phyloP scores from a whole-genome alignment of 2,797 vertebrate species.

The Cuniculus paca region DNA sequence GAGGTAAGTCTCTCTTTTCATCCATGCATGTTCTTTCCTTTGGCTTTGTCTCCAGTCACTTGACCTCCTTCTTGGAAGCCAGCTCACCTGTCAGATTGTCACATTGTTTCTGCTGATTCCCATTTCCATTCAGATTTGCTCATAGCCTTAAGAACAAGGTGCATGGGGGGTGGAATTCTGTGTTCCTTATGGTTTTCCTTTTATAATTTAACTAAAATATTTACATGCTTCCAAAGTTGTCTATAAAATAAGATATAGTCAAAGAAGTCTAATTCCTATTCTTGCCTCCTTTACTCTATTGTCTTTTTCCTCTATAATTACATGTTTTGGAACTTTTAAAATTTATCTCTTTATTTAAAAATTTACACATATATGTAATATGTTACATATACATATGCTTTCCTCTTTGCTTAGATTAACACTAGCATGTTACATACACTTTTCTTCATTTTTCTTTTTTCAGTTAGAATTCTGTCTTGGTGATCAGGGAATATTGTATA shows the following conservation, averaged over 20 bases:
- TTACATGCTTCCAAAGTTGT: not conserved
- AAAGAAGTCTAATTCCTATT: not conserved
- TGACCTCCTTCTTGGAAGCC: not conserved
- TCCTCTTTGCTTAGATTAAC: not conserved
- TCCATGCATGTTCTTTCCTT: accelerated
- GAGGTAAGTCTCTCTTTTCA: constrained; percentile 84
- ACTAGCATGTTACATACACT: not conserved
- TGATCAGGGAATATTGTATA: not conserved
- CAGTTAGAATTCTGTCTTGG: not conserved
- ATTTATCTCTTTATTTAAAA: not conserved
- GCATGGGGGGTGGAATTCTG: not conserved
- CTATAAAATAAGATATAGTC: not conserved
- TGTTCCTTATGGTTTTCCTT: not conserved
- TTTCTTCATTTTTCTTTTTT: not conserved
- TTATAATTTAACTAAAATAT: constrained; percentile 35
- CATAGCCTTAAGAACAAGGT: not conserved
- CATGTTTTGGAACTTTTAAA: not conserved
- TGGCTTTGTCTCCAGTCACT: not conserved
- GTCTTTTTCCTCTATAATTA: not conserved
- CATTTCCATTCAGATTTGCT: not conserved
- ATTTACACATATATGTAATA: not conserved
- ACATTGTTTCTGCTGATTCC: not conserved
- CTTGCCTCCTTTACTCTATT: not conserved
- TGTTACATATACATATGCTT: not conserved
- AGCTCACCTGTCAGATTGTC: not conserved